phyloP scores from a whole-genome alignment of 1,140 invertebrate genomes.

The Chlorops oryzae region DNA sequence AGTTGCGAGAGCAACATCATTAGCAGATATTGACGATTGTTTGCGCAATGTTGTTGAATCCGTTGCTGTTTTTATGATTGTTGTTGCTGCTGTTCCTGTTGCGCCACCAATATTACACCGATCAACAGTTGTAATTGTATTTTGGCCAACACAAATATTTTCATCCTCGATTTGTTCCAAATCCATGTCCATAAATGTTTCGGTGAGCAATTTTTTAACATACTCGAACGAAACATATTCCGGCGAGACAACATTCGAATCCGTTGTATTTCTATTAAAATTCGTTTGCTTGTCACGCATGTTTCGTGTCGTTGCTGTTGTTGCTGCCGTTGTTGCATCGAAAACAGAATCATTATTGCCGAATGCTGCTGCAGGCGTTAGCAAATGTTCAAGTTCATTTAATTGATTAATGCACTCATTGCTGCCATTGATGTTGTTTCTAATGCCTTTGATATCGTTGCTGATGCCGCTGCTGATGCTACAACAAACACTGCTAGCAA shows the following conservation, averaged over 20 bases:
- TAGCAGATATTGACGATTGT: slow-evolving; percentile 1
- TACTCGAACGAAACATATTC: slow-evolving; percentile 47
- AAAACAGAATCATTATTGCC: background rate
- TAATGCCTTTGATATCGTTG: slow-evolving; percentile 7
- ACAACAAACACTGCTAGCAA: slow-evolving; percentile 28
- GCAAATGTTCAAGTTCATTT: slow-evolving; percentile 38
- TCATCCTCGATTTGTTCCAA: background rate
- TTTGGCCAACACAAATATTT: background rate
- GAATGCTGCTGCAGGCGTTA: slow-evolving; percentile 2
- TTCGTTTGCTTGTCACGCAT: no score
- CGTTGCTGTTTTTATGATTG: background rate
- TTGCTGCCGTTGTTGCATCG: slow-evolving; percentile 8
- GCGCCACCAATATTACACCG: no score
- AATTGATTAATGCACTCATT: slow-evolving; percentile 37
- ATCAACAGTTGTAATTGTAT: no score
- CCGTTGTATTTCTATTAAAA: no score
- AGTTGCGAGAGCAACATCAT: slow-evolving; percentile 3
- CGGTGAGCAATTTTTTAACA: slow-evolving; percentile 41
- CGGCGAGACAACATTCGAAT: no score
- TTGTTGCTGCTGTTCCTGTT: background rate
- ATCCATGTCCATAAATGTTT: slow-evolving; percentile 27
- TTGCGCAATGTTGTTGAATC: background rate
- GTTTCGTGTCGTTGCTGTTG: slow-evolving; percentile 8
- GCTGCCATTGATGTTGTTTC: slow-evolving; percentile 15
- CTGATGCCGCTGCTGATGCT: slow-evolving; percentile 16